Conservation (phyloP, 2,888 invertebrate genomes). For the Drymonia ruficornis region DNA sequence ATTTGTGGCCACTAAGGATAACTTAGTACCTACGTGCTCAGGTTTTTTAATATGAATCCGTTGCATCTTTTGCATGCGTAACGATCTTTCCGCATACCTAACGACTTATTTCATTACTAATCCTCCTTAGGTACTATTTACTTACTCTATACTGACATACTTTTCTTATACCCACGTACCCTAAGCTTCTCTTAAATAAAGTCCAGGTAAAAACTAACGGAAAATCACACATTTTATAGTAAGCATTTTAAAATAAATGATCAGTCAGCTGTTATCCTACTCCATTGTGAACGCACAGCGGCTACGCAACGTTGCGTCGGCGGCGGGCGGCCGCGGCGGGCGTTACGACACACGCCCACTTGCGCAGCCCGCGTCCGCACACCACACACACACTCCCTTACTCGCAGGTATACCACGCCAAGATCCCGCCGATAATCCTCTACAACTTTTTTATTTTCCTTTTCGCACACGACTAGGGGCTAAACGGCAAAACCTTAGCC, state of each 20-base stretch:
- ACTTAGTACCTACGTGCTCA: too few relatives aligned
- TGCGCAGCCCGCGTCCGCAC: conserved; percentile 41
- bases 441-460: conserved; percentile 41
- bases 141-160: too few relatives aligned
- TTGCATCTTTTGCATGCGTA: too few relatives aligned
- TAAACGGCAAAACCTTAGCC: conserved; percentile 24
- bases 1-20: too few relatives aligned
- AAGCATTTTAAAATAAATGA: neutral
- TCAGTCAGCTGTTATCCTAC: conserved; percentile 14
- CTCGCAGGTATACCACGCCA: conserved; percentile 62
- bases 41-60: too few relatives aligned
- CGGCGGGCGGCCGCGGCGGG: conserved; percentile 48
- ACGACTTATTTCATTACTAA: too few relatives aligned
- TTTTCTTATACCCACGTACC: too few relatives aligned
- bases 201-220: too few relatives aligned
- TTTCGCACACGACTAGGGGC: conserved; percentile 32
- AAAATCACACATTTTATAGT: too few relatives aligned
- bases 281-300: conserved; percentile 57
- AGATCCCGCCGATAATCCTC: conserved; percentile 57
- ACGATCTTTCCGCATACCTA: too few relatives aligned
- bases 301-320: conserved; percentile 70
- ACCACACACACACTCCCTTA: conserved; percentile 38
- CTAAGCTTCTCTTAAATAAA: too few relatives aligned
- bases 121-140: too few relatives aligned
- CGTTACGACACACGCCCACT: conserved; percentile 77